Percentiles rank a stretch among this genome's conserved stretches.
phyloP scores from a whole-genome alignment of 2,888 invertebrate genomes.

The Drosophila ezoana region DNA sequence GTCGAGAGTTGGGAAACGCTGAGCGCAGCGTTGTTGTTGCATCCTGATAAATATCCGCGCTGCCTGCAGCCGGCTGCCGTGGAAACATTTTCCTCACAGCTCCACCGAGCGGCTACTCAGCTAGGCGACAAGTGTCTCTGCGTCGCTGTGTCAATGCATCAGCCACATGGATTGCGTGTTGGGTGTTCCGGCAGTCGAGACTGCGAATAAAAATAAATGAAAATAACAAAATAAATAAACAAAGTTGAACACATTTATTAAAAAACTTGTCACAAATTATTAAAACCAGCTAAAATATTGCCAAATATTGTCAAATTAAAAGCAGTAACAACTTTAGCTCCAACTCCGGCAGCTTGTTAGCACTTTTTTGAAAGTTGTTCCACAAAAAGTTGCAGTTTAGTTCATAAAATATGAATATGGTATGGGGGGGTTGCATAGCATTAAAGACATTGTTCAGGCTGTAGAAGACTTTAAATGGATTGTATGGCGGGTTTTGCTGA shows the following conservation, averaged over 20 bases:
- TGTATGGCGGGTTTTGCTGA: slow-evolving; percentile 24
- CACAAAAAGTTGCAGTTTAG: slow-evolving; percentile 39
- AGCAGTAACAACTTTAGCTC: slow-evolving; percentile 17
- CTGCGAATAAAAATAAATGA: slow-evolving; percentile 21
- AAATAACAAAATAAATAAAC: slow-evolving; percentile 16
- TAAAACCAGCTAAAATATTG: slow-evolving; percentile 51
- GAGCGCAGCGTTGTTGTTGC: slow-evolving; percentile 82
- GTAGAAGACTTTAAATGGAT: slow-evolving; percentile 14
- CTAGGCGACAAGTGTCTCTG: slow-evolving; percentile 77
- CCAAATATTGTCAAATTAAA: slow-evolving; percentile 67
- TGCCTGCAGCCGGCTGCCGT: slow-evolving; percentile 80
- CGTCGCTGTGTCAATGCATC: slow-evolving; percentile 35
- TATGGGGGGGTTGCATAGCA: slow-evolving; percentile 18
- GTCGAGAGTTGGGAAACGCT: slow-evolving; percentile 83
- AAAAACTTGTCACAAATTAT: slow-evolving; percentile 58
- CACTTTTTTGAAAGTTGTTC: slow-evolving; percentile 62
- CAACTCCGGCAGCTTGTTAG: slow-evolving; percentile 58
- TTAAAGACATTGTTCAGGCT: slow-evolving; percentile 49
- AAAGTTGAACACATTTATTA: slow-evolving; percentile 42
- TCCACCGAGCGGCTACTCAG: slow-evolving; percentile 19
- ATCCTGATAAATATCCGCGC: slow-evolving; percentile 77
- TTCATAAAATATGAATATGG: slow-evolving; percentile 47
- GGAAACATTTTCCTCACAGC: slow-evolving; percentile 81
- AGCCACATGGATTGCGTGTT: slow-evolving; percentile 61
- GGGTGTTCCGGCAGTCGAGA: slow-evolving; percentile 50